phyloP scores from a whole-genome alignment of 2,113 vertebrate species.

The Syngnathus typhle region DNA sequence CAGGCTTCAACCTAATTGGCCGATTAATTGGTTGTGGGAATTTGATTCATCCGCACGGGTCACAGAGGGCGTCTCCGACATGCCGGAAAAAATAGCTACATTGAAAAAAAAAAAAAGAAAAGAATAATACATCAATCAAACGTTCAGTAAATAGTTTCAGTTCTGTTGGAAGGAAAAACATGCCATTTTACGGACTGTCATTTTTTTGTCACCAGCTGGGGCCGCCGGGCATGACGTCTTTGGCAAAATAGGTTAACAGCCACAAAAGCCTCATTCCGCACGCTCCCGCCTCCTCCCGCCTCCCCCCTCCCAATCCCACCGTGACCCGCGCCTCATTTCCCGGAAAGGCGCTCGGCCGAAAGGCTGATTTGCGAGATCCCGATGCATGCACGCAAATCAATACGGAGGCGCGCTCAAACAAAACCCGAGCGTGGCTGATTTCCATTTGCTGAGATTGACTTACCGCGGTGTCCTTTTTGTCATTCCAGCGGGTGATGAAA shows the following conservation, averaged over 20 bases:
- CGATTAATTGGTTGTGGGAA: no score
- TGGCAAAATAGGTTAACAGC: constrained; percentile 57
- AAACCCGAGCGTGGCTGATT: constrained; percentile 27
- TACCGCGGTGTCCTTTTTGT: constrained; percentile 92
- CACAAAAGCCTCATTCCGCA: constrained; percentile 36
- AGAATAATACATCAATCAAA: no score
- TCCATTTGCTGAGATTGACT: constrained; percentile 45
- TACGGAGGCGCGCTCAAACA: constrained; percentile 8
- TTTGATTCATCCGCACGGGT: no score
- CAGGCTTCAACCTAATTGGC: no score
- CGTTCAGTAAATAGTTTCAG: no score
- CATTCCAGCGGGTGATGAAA: constrained; percentile 93
- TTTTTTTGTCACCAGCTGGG: constrained; percentile 55
- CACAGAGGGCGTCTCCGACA: no score
- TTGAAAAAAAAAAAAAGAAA: no score
- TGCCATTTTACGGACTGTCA: constrained; percentile 21
- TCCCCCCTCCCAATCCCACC: not conserved
- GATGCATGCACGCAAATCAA: constrained; percentile 31
- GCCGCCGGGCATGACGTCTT: constrained; percentile 52
- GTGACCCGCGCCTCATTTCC: constrained; percentile 5
- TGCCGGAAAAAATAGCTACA: no score
- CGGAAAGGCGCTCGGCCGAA: constrained; percentile 38
- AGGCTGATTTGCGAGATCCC: constrained; percentile 27
- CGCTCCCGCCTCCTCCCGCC: constrained; percentile 1
- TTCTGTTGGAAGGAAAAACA: not conserved